phyloP scores from a whole-genome alignment of 2,797 vertebrate genomes.

The Simalia tracyae region DNA sequence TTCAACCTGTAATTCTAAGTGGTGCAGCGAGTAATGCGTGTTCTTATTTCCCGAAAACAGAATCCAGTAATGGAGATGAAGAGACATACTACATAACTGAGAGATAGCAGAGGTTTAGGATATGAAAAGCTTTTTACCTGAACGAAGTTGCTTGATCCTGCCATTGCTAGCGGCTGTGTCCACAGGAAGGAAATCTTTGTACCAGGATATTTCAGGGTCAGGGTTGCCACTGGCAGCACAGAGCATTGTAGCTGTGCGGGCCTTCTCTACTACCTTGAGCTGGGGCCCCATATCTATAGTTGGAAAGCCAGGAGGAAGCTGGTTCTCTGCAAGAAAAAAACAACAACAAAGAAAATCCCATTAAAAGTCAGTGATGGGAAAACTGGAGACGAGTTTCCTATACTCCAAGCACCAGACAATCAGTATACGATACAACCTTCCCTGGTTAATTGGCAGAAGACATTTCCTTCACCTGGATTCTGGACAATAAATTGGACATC shows the following conservation, averaged over 20 bases:
- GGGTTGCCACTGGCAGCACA: slow-evolving; percentile 95
- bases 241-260: slow-evolving; percentile 94
- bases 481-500: not conserved
- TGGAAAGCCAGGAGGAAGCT: slow-evolving; percentile 92
- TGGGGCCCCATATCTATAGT: slow-evolving; percentile 97
- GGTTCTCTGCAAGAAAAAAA: slow-evolving; percentile 83
- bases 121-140: slow-evolving; percentile 79
- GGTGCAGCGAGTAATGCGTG: not conserved
- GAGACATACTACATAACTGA: not conserved
- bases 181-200: slow-evolving; percentile 96
- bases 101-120: slow-evolving; percentile 1
- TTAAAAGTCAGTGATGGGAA: not conserved
- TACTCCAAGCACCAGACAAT: not conserved
- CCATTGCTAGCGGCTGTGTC: slow-evolving; percentile 89
- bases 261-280: slow-evolving; percentile 95
- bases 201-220: slow-evolving; percentile 97
- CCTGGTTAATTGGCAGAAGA: not conserved
- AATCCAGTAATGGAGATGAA: not conserved
- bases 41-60: not conserved
- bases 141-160: slow-evolving; percentile 94
- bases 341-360: not conserved
- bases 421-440: not conserved
- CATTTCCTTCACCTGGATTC: not conserved
- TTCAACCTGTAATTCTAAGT: not conserved
- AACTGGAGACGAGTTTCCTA: not conserved